Evolutionary conservation across 2,113 vertebrate genomes (phyloP), one percentile per base, ranked within the genome.

Genomic region (Reinhardtius hippoglossoides): DNA sequence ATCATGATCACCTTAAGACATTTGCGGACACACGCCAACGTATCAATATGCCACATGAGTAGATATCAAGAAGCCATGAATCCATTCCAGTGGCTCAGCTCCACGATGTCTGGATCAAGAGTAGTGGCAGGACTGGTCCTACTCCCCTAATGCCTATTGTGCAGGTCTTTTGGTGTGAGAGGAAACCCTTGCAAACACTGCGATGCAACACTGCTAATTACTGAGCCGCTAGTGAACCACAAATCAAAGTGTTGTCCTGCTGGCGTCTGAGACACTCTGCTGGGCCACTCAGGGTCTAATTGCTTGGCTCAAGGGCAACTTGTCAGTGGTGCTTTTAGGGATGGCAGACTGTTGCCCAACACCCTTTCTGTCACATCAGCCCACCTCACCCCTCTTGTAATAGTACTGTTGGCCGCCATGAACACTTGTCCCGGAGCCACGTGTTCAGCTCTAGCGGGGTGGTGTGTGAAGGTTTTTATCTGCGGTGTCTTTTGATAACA

Each of bases 401-500:
- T 27, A 58, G 65, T 64, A 50, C 21, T 35, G 16, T 59, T 63
- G 75, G 64, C 62, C 31, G 52, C 35, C 4, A 3, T 58, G 24
- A 61, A 26, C 48, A 35, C 52, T 12, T 72, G 48, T 4, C 16
- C 9, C 35, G 35, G 35, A 37, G 35, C 35, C 35, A 37, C 35
- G 35, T 37, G 35, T 37, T 42, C 40, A 42, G 40, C 40, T 42
- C 40, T 42, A 12, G 40, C 10, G 2, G 40, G 40, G 9, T n/a
- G 7, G 20, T 52, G 62, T 71, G 62, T 50, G 61, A 48, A 57
- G 44, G 9, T 42, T 71, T 74, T 74, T 52, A 70, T 63, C 67
- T 69, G 12, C 76, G 50, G 52, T 71, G 76, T 73, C 67, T 74
- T 74, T 70, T 67, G 15, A 74, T 60, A 52, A 42, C 59, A 69